Percentiles rank a stretch among this genome's conserved stretches.
These are phyloP conservation scores for Potorous gilbertii DNA, from an alignment of 2,797 vertebrate species.

Conservation along the genomic window DNA sequence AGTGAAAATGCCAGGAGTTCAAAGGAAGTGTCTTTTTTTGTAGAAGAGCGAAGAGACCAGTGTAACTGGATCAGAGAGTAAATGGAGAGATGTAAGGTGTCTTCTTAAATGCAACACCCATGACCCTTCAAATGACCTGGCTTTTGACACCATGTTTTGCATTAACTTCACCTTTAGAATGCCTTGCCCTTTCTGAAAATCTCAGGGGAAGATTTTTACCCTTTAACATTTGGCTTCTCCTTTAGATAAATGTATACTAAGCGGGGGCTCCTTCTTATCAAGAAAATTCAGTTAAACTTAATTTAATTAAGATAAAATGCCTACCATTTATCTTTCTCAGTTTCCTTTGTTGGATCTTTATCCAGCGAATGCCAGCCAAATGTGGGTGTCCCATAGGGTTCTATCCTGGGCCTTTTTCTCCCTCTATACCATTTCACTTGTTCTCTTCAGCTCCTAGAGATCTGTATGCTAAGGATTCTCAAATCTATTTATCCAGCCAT, in stretches of 20 bases:
- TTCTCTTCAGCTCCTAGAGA: neutral
- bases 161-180: neutral
- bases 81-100: neutral
- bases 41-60: neutral
- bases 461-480: neutral
- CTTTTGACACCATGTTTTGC: neutral
- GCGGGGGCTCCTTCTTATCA: neutral
- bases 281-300: neutral
- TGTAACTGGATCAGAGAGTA: neutral
- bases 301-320: neutral
- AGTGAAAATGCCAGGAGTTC: neutral
- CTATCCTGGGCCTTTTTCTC: neutral
- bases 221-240: neutral
- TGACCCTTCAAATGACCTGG: neutral
- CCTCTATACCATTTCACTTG: neutral
- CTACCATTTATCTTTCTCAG: neutral
- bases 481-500: neutral
- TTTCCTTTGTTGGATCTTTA: neutral
- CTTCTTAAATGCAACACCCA: neutral
- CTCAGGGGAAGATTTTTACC: neutral
- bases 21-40: neutral
- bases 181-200: neutral
- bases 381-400: neutral
- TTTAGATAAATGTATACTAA: neutral
- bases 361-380: neutral